These are phyloP conservation scores for Chironomus tepperi DNA, from an alignment of 1,140 invertebrate species.

Conservation along the genomic window DNA sequence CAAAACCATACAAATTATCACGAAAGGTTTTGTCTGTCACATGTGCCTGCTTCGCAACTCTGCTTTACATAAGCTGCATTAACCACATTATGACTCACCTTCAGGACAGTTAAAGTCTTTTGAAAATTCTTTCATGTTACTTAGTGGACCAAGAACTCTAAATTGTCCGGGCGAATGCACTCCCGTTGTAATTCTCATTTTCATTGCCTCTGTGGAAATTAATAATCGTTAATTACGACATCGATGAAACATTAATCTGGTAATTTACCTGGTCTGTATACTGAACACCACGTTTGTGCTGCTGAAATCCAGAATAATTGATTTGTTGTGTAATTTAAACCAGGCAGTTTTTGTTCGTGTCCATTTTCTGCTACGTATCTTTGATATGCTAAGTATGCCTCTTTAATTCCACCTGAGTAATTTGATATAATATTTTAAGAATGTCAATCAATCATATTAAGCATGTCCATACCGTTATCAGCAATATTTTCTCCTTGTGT, in stretches of 20 bases:
- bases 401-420: slow-evolving; percentile 67
- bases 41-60: too few species aligned
- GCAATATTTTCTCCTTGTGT: slow-evolving; percentile 90
- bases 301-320: slow-evolving; percentile 65
- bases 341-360: slow-evolving; percentile 54
- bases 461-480: slow-evolving; percentile 56
- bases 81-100: too few species aligned
- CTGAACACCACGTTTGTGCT: slow-evolving; percentile 51
- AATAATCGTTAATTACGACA: background rate
- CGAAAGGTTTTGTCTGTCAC: too few species aligned
- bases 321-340: slow-evolving; percentile 55
- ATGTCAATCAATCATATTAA: slow-evolving; percentile 40
- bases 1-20: too few species aligned
- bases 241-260: background rate
- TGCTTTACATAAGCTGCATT: too few species aligned
- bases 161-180: slow-evolving; percentile 68
- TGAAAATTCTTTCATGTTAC: slow-evolving; percentile 82
- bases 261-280: slow-evolving; percentile 41
- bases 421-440: slow-evolving; percentile 55
- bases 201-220: slow-evolving; percentile 51
- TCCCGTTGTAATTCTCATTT: slow-evolving; percentile 63
- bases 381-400: slow-evolving; percentile 74
- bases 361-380: slow-evolving; percentile 58
- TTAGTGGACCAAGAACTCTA: slow-evolving; percentile 79
- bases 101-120: slow-evolving; percentile 77